Base-by-base conservation (phyloP, 2,113 vertebrate species). In the Clarias batrachus region DNA sequence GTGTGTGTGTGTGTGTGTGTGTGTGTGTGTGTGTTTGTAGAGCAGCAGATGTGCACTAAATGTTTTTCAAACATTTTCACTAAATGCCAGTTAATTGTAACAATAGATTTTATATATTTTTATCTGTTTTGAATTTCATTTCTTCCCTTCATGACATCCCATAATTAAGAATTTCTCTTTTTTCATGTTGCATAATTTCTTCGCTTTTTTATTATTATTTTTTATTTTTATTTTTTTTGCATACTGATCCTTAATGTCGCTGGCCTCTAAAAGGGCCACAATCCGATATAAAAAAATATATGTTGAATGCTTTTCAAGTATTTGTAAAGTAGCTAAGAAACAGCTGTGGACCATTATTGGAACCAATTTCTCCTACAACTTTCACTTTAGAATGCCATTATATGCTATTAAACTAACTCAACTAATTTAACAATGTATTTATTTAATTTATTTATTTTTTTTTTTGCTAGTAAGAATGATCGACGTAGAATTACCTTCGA, bases 401-500 rank as follows among this genome's bases (percentile, higher is more conserved):
- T 57, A 78, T 16, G 7, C n/a, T 78, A 57, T 78, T 78, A 27
- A 23, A 62, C 0, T 80, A 80, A 33, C 11, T 17, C 8, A 80
- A 13, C 56, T 1, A 52, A 21, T 71, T 10, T 48, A 23, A 4
- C 10, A 23, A 21, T 48, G 41, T 11, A 21, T 48, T 21, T 23
- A 10, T 74, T 1, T 48, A 25, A 41, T 11, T 25, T 52, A 23
- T 2, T 74, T 48, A 56, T n/a, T 77, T n/a, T 25, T 56, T 3
- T 30, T 37, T 6, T 17, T 37, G 4, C 56, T 33, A 21, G 41
- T 8, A 70, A 57, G 27, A 81, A 74, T 25, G 25, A 84, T 57
- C 84, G 77, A 89, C 57, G 52, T 41, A 71, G 68, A 82, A 77
- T 88, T 54, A 60, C 56, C 78, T 65, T 82, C 16, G 62, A 70